Evolutionary conservation across 2,113 vertebrate genomes (phyloP).

Genomic region (Pantherophis guttatus): DNA sequence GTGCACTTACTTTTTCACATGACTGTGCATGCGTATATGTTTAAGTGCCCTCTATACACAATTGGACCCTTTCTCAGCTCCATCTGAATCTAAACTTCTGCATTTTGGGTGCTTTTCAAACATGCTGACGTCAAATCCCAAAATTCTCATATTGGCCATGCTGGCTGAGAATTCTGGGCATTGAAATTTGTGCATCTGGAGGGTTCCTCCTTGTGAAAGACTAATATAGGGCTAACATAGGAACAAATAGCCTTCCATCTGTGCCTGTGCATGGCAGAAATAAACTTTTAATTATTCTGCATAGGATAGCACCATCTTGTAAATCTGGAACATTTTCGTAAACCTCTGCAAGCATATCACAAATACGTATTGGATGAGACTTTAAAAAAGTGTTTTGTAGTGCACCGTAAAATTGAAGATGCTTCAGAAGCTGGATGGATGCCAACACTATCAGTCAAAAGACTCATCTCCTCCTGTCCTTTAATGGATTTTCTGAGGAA

Average conservation of each 20-base stretch:
- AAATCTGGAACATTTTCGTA: neutral
- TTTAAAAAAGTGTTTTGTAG: neutral
- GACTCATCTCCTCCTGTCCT: neutral
- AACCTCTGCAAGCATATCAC: neutral
- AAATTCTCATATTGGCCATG: neutral
- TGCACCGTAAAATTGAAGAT: neutral
- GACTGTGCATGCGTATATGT: neutral
- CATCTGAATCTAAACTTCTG: neutral
- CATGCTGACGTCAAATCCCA: neutral
- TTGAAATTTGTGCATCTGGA: neutral
- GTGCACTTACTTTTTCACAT: neutral
- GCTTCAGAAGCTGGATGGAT: neutral
- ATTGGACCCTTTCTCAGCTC: neutral
- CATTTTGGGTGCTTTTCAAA: neutral
- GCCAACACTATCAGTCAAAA: neutral
- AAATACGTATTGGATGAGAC: neutral
- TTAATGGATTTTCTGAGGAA: neutral
- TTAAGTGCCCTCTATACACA: neutral
- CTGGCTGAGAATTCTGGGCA: neutral
- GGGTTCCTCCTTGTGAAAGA: neutral
- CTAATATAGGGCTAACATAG: neutral
- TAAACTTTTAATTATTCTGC: neutral
- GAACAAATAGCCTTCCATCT: neutral
- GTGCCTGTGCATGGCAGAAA: neutral
- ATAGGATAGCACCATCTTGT: neutral